These are phyloP conservation scores for Myiozetetes cayanensis DNA, from an alignment of 2,113 vertebrate genomes.

Conservation along the genomic window DNA sequence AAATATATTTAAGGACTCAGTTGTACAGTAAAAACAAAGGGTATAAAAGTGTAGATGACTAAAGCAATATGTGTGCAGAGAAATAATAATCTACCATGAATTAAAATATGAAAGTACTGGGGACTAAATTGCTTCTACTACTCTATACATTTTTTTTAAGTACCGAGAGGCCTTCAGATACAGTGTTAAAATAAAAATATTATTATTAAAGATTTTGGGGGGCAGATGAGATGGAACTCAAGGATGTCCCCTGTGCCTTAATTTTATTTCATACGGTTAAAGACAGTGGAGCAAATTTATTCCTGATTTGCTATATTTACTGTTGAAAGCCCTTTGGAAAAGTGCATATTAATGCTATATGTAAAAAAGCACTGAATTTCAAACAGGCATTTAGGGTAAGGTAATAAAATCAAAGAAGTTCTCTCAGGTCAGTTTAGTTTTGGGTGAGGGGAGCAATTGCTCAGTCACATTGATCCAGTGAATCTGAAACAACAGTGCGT, in stretches of 20 bases:
- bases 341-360: neutral
- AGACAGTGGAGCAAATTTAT: conserved; percentile 36
- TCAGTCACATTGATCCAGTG: neutral
- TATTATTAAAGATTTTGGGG: conserved; percentile 55
- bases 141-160: conserved; percentile 49
- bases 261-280: neutral
- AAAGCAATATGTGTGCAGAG: conserved; percentile 53
- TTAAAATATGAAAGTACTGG: conserved; percentile 30
- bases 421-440: conserved; percentile 59
- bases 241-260: neutral
- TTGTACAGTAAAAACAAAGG: conserved; percentile 24
- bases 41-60: conserved; percentile 58
- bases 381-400: neutral
- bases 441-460: neutral
- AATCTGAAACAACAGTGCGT: neutral
- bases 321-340: conserved; percentile 36
- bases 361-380: conserved; percentile 34
- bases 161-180: conserved; percentile 49
- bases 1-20: conserved; percentile 45
- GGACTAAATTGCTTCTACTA: conserved; percentile 62
- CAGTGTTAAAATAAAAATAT: conserved; percentile 51
- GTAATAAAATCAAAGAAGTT: conserved; percentile 21
- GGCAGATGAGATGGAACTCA: conserved; percentile 30
- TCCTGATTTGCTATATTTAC: conserved; percentile 31
- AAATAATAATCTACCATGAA: conserved; percentile 48